Conservation (phyloP, 2,113 vertebrate species). For the Sminthopsis crassicaudata region DNA sequence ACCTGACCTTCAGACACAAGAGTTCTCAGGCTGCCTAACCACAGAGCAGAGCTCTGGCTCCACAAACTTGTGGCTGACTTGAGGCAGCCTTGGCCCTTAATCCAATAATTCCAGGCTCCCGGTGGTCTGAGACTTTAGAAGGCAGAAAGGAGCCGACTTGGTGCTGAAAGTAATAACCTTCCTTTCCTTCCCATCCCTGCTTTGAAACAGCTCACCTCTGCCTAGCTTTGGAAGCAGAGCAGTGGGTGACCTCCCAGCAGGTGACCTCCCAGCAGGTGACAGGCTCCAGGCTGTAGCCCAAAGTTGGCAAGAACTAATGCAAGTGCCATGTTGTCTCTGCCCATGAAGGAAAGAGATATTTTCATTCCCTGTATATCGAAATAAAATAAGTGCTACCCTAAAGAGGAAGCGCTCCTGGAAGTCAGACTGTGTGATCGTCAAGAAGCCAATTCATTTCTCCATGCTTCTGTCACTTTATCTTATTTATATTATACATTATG, state of each 20-base stretch:
- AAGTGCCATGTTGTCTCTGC: neutral
- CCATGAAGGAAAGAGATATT: neutral
- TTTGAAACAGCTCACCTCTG: neutral
- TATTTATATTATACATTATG: too few relatives aligned
- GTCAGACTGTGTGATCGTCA: neutral
- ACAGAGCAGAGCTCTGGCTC: conserved; percentile 55
- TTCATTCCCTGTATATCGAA: conserved; percentile 22
- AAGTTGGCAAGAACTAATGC: neutral
- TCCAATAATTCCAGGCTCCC: conserved; percentile 78
- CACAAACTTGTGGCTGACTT: conserved; percentile 75
- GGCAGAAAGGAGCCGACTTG: conserved; percentile 72
- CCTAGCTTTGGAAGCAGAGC: neutral
- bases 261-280: conserved; percentile 42
- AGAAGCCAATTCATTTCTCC: neutral
- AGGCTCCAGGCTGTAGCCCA: neutral
- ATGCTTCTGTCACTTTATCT: neutral
- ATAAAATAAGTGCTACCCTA: neutral
- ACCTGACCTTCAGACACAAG: conserved; percentile 70
- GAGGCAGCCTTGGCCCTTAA: conserved; percentile 79
- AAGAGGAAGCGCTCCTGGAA: neutral
- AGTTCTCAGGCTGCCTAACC: conserved; percentile 68
- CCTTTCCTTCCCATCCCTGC: conserved; percentile 12
- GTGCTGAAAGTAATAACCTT: conserved; percentile 53
- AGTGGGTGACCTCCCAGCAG: neutral
- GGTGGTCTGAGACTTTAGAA: conserved; percentile 77